Evolutionary conservation across 2,797 vertebrate genomes (phyloP).

Genomic region (Xenops minutus): DNA sequence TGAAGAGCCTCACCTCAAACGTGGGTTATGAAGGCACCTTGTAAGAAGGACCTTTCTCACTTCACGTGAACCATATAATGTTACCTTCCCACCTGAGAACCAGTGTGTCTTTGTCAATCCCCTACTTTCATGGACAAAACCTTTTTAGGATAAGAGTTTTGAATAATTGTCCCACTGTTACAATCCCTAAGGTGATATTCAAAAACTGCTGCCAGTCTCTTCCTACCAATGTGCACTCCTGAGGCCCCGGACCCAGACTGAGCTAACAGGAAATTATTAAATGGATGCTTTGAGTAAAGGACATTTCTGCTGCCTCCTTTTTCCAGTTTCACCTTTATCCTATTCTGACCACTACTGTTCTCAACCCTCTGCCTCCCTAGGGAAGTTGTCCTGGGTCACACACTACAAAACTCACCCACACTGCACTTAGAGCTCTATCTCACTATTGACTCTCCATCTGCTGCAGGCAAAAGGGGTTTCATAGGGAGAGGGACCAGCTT

Average conservation of each 20-base stretch:
- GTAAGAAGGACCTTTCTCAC: background rate
- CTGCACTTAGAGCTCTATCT: background rate
- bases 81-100: background rate
- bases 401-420: background rate
- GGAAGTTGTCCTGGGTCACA: background rate
- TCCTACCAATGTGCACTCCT: background rate
- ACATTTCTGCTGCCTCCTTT: background rate
- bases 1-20: background rate
- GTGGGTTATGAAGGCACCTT: background rate
- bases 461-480: background rate
- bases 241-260: fast-evolving
- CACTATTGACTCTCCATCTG: background rate
- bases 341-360: background rate
- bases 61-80: fast-evolving
- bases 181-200: background rate
- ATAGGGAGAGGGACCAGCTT: background rate
- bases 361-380: background rate
- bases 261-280: background rate
- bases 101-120: fast-evolving
- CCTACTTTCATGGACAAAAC: background rate
- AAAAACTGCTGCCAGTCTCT: background rate
- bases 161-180: background rate
- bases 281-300: background rate
- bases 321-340: background rate
- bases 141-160: background rate